Conservation (phyloP, 2,113 vertebrate genomes). For the Erythrocercus mccallii region DNA sequence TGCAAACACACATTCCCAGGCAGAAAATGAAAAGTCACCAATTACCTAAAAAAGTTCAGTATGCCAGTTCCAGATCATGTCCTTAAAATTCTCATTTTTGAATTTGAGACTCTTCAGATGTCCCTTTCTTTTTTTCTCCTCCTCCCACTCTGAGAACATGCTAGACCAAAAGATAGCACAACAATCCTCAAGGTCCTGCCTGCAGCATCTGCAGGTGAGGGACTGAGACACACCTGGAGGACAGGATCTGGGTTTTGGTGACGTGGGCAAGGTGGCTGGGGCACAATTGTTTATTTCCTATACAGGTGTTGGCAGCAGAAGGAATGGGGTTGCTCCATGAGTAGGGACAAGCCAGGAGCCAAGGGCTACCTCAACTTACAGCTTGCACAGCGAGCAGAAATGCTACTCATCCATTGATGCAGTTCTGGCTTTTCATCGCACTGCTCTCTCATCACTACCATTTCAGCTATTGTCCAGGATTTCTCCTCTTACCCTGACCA, state of each 20-base stretch:
- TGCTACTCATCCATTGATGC: background rate
- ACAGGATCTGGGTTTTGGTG: background rate
- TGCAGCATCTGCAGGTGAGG: background rate
- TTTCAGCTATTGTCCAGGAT: background rate
- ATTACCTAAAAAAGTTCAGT: background rate
- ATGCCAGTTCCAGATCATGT: background rate
- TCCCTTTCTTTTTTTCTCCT: background rate
- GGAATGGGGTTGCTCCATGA: fast-evolving
- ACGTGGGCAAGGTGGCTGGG: background rate
- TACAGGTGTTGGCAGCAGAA: background rate
- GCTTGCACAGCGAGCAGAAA: background rate
- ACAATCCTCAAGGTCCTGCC: background rate
- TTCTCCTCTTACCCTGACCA: background rate
- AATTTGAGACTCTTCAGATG: background rate
- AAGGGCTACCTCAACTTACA: background rate
- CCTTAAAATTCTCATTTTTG: background rate
- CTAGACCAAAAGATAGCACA: background rate
- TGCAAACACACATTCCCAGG: background rate
- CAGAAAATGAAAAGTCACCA: background rate
- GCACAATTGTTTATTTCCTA: background rate
- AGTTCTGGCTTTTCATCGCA: background rate
- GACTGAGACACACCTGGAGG: background rate
- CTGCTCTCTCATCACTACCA: background rate
- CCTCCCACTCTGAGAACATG: background rate
- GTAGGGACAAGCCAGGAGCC: background rate